These are phyloP conservation scores for Cepphus grylle DNA, from an alignment of 2,113 vertebrate genomes.

Conservation along the genomic window DNA sequence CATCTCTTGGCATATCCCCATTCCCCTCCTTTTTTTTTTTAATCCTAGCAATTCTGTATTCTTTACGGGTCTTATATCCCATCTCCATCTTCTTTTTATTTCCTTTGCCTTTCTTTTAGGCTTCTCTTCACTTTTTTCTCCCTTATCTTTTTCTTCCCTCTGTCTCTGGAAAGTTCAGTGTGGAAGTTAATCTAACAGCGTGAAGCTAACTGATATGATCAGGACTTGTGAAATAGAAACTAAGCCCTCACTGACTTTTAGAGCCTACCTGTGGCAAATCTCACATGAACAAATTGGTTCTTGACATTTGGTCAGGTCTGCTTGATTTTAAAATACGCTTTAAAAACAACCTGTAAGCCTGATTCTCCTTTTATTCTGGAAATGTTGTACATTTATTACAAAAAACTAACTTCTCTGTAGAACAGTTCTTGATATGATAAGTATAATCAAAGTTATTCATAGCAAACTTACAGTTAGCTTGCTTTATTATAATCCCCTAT, in stretches of 20 bases:
- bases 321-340: not conserved
- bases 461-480: not conserved
- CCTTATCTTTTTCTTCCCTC: not conserved
- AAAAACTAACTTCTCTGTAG: not conserved
- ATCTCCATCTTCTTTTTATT: not conserved
- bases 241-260: not conserved
- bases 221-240: constrained; percentile 49
- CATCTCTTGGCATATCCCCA: not conserved
- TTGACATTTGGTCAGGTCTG: not conserved
- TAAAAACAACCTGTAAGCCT: not conserved
- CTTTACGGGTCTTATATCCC: not conserved
- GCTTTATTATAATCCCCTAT: not conserved
- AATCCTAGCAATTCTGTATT: not conserved
- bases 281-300: constrained; percentile 37
- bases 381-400: not conserved
- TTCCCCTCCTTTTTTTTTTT: not conserved
- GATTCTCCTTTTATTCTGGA: not conserved
- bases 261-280: not conserved
- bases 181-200: constrained; percentile 34
- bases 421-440: not conserved
- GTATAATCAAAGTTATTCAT: not conserved
- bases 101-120: not conserved
- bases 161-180: constrained; percentile 4
- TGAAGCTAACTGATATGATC: constrained; percentile 16
- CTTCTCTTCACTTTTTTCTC: not conserved